phyloP scores from a whole-genome alignment of 2,797 vertebrate species.

The Enteromius radiatus region DNA sequence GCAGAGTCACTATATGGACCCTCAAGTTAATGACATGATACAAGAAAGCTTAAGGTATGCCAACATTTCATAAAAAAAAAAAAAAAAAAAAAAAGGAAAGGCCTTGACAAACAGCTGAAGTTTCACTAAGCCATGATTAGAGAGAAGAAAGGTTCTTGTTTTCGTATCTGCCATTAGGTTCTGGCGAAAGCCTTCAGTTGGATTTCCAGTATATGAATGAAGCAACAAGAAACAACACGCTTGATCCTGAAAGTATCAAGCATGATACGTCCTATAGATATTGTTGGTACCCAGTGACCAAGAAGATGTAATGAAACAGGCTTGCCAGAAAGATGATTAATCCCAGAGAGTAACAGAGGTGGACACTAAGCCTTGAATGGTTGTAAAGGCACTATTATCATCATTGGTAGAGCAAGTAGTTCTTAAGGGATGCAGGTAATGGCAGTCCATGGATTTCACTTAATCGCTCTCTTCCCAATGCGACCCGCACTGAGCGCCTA shows the following conservation, averaged over 20 bases:
- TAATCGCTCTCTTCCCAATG: slow-evolving; percentile 92
- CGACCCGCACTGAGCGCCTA: slow-evolving; percentile 91
- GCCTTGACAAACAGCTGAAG: slow-evolving; percentile 65
- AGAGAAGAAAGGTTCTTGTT: slow-evolving; percentile 57
- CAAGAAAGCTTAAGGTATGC: slow-evolving; percentile 32
- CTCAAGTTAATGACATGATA: slow-evolving; percentile 14
- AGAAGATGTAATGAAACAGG: slow-evolving; percentile 66
- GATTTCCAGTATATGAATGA: slow-evolving; percentile 71
- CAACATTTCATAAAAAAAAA: slow-evolving; percentile 61
- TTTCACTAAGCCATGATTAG: slow-evolving; percentile 60
- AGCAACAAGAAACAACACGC: slow-evolving; percentile 64
- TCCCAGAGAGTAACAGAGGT: slow-evolving; percentile 56
- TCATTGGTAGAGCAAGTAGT: slow-evolving; percentile 99
- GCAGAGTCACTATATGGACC: slow-evolving; percentile 8
- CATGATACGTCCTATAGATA: slow-evolving; percentile 35
- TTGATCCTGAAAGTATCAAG: slow-evolving; percentile 60
- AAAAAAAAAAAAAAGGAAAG: slow-evolving; percentile 49
- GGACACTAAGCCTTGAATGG: slow-evolving; percentile 56
- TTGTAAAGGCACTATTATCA: slow-evolving; percentile 51
- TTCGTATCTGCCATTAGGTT: slow-evolving; percentile 74
- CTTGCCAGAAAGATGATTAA: slow-evolving; percentile 58
- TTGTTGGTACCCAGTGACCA: slow-evolving; percentile 39
- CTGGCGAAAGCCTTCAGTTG: slow-evolving; percentile 71
- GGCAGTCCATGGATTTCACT: slow-evolving; percentile 90
- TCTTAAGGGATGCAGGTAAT: slow-evolving; percentile 94